These are phyloP conservation scores for Pelecanoides urinatrix DNA, from an alignment of 2,113 vertebrate species.

Conservation along the genomic window DNA sequence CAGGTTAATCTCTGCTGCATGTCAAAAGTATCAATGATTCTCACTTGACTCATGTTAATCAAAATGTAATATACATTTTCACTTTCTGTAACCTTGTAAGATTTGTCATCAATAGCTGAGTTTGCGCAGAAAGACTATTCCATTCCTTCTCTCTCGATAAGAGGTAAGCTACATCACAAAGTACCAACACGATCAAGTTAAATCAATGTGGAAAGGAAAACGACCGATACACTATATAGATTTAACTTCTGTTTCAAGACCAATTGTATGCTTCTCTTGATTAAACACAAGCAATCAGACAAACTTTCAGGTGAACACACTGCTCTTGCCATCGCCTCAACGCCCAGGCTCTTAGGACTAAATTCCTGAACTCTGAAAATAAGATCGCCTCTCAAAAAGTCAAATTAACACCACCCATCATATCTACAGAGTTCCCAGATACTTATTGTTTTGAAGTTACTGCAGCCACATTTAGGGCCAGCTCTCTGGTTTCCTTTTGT, in stretches of 20 bases:
- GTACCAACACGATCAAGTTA: not conserved
- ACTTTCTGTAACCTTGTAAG: not conserved
- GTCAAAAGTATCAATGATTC: conserved; percentile 25
- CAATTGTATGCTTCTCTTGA: not conserved
- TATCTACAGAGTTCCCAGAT: not conserved
- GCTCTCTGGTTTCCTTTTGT: not conserved
- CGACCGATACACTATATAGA: not conserved
- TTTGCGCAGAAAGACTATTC: not conserved
- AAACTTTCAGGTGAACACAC: not conserved
- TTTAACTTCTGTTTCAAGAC: conserved; percentile 13
- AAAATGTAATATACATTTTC: conserved; percentile 17
- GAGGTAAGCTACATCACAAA: not conserved
- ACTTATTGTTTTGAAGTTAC: not conserved
- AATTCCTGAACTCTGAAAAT: not conserved
- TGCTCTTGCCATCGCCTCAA: not conserved
- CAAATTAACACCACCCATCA: not conserved
- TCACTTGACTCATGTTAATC: conserved; percentile 24
- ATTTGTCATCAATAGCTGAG: not conserved
- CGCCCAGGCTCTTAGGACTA: not conserved
- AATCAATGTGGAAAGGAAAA: not conserved
- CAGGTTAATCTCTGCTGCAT: conserved; percentile 1
- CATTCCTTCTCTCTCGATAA: not conserved
- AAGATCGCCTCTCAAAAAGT: not conserved
- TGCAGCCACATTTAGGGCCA: not conserved
- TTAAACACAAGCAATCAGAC: conserved; percentile 7